Evolutionary conservation across 2,797 vertebrate species (phyloP), one percentile per base, ranked within the genome.

Genomic region (Gymnothorax javanicus): DNA sequence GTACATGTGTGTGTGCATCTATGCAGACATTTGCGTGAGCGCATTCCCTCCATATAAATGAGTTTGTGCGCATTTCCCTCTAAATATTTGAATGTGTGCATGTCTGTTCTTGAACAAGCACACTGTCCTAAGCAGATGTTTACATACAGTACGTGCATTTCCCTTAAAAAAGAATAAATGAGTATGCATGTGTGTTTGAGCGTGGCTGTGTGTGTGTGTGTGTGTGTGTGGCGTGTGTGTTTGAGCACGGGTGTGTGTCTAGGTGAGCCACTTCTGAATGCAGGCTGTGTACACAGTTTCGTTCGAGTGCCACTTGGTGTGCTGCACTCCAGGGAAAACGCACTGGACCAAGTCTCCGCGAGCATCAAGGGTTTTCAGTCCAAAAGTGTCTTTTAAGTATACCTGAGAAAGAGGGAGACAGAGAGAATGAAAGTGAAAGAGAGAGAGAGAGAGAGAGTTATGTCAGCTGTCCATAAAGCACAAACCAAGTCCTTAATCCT

Each of bases 221-320:
- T 50, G 2, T 64, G 52, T 83, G 85, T 58, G 62, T 11, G 8
- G 15, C 50, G 3, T 11, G 83, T 6, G 82, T 60, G 67, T 25
- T 67, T 7, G 59, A 50, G 86, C 56, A 77, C 7, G 62, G 27
- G 25, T 57, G 54, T 33, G 23, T 7, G 7, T 89, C 93, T 95
- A 98, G 69, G 94, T 95, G 67, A 98, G 96, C 97, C 97, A 98
- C 27, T 96, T 97, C 88, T 96, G 95, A 12, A 98, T 97, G 90
- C 97, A 98, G 56, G 82, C 84, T 67, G 95, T 94, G 84, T 96
- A 98, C 12, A 98, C 97, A 0, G 97, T 97, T 86, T 96, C 94
- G 23, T 98, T 98, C 2, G 97, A 97, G 91, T 98, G 98, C 98
- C 98, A 98, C 87, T 75, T 89, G 0, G 97, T 91, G 85, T 98